Percentiles rank a stretch among this genome's conserved stretches.
Evolutionary conservation across 2,797 vertebrate genomes (phyloP).

Genomic region (Petrocephalus sullivani): DNA sequence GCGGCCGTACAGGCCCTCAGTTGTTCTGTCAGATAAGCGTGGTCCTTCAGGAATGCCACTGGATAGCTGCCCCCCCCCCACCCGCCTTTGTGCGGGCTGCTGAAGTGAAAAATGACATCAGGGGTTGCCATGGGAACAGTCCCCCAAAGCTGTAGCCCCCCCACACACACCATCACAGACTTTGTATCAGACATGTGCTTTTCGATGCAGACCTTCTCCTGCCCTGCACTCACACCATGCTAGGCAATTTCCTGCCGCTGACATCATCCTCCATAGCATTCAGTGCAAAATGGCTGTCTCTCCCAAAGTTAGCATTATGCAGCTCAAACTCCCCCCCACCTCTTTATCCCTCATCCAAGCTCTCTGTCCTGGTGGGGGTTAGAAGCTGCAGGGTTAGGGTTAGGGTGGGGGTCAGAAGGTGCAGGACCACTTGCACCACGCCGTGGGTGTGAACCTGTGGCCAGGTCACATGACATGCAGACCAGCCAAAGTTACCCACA

Average conservation of each 20-base stretch:
- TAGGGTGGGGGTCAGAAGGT: too few relatives aligned
- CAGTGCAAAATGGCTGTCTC: neutral
- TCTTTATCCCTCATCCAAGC: neutral
- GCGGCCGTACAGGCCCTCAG: neutral
- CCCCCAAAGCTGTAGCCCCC: neutral
- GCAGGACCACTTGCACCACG: neutral
- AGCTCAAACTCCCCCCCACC: neutral
- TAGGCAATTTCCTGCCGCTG: neutral
- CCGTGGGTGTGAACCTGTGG: neutral
- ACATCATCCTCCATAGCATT: neutral
- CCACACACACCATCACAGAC: neutral
- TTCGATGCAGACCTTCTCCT: neutral
- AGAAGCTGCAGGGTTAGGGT: neutral
- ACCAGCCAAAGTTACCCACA: neutral
- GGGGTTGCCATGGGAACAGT: neutral
- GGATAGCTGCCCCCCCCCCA: conserved; percentile 23
- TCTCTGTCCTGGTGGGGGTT: neutral
- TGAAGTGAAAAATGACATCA: conserved; percentile 12
- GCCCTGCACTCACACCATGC: neutral
- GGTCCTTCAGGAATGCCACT: conserved; percentile 25
- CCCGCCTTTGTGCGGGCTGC: neutral
- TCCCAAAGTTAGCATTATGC: neutral
- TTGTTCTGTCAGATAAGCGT: conserved; percentile 35
- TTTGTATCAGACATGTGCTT: neutral
- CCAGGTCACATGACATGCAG: neutral